phyloP scores from a whole-genome alignment of 2,113 vertebrate genomes.

The Prunella himalayana region DNA sequence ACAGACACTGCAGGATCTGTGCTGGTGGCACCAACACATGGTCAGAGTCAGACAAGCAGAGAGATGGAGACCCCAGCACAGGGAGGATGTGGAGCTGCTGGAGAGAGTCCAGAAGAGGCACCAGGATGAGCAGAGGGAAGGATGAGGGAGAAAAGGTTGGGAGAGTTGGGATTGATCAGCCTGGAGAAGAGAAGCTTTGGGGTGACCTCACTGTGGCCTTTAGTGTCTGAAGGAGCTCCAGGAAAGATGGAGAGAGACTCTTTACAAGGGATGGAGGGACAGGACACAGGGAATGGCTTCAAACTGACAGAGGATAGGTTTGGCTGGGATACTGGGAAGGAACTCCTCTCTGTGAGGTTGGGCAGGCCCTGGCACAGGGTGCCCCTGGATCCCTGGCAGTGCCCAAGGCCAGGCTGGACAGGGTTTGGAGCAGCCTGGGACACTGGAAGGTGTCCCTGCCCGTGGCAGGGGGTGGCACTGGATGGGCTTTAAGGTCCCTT shows the following conservation, averaged over 20 bases:
- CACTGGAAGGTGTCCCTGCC: neutral
- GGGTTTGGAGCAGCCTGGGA: neutral
- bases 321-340: neutral
- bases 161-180: neutral
- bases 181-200: neutral
- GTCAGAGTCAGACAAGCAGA: neutral
- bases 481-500: neutral
- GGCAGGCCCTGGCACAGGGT: neutral
- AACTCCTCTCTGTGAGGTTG: accelerated
- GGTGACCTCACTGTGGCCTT: accelerated
- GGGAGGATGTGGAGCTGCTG: neutral
- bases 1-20: neutral
- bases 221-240: neutral
- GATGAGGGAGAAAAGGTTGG: neutral
- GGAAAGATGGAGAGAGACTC: neutral
- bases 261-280: neutral
- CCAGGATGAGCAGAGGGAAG: neutral
- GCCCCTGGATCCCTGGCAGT: neutral
- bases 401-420: neutral
- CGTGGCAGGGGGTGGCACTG: accelerated
- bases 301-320: accelerated
- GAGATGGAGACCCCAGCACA: neutral
- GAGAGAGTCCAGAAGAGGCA: neutral
- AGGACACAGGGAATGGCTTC: neutral
- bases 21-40: neutral